Evolutionary conservation across 2,113 vertebrate genomes (phyloP), one percentile per base, ranked within the genome.

Genomic region (Sprattus sprattus): DNA sequence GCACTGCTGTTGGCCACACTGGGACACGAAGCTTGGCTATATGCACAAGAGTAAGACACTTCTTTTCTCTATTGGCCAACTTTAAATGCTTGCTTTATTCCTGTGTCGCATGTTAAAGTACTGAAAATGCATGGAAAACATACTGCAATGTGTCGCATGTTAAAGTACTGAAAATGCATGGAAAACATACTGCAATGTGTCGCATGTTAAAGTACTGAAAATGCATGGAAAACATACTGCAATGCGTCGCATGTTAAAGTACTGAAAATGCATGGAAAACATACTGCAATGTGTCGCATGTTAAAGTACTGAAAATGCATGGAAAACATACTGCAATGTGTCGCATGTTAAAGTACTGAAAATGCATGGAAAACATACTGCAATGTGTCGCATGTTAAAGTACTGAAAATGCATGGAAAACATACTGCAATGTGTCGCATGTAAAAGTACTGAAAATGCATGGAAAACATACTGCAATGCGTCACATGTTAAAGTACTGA

Each of bases 11-110:
- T 22, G 54, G 54, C 22, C 25, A 45, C n/a, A 18, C 44, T 46
- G 80, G 49, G 22, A 45, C 78, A 45, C 28, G 78, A 57, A 64
- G 16, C 44, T 44, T 32, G 54, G 47, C 13, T 78, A 39, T 13
- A 78, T 16, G 71, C 71, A 78, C 71, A 78, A 67, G 64, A 25
- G 71, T 78, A 78, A 44, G 71, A 78, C 71, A 78, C 71, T 39
- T 78, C 11, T 78, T 18, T 39, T 11, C 71, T 16, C 71, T 13
- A 78, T 15, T 32, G 67, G 6, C 64, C 1, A 32, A 71, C 2
- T 71, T 0, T 13, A 71, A 71, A 32, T 71, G 64, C 64, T 32
- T 39, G 11, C 71, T 78, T 78, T 16, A 39, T 39, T 64, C 6
- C 20, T 25, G 60, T 9, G n/a, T 64, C 60, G 2, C 60, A 32